phyloP scores from a whole-genome alignment of 2,888 invertebrate genomes.

The Gortyna flavago region DNA sequence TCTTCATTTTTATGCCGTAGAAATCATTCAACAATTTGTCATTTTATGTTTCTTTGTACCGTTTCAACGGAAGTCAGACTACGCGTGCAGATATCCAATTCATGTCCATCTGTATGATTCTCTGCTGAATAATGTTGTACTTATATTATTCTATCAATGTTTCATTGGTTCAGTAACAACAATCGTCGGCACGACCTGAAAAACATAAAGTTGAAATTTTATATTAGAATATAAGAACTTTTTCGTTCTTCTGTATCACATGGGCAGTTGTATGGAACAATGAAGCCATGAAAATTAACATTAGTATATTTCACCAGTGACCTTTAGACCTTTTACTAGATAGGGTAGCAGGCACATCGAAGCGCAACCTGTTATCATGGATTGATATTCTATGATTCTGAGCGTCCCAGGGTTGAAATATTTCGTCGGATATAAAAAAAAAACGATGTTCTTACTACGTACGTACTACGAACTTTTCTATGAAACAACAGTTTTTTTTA shows the following conservation, averaged over 20 bases:
- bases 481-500: too few species aligned
- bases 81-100: background rate
- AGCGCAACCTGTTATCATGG: too few species aligned
- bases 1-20: background rate
- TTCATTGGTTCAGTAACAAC: background rate
- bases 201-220: background rate
- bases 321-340: slow-evolving; percentile 3
- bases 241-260: slow-evolving; percentile 1
- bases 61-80: background rate
- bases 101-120: background rate
- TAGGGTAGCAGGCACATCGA: too few species aligned
- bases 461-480: too few species aligned
- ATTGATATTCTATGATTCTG: background rate
- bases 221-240: background rate
- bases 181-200: background rate
- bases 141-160: background rate
- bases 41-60: background rate
- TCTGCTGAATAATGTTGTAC: background rate
- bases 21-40: background rate
- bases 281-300: slow-evolving; percentile 23
- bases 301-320: slow-evolving; percentile 30
- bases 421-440: too few species aligned
- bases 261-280: slow-evolving; percentile 15
- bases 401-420: too few species aligned
- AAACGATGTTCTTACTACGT: too few species aligned